These are phyloP conservation scores for Micronisus gabar DNA, from an alignment of 2,113 vertebrate genomes.

Conservation along the genomic window DNA sequence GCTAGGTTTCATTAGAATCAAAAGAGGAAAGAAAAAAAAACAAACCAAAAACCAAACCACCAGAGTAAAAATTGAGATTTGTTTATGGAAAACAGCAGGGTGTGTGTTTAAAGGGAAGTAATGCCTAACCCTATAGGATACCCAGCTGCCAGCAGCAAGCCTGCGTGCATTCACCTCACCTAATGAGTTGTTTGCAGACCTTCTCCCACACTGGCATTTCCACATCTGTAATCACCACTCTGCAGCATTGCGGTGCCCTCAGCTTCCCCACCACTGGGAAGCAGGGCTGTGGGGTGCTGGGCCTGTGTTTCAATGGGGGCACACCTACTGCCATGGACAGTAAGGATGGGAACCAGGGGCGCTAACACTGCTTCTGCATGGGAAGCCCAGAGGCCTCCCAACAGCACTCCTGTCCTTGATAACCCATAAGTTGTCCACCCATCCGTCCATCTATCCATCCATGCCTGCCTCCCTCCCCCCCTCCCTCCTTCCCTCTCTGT, in stretches of 20 bases:
- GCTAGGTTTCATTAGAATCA: neutral
- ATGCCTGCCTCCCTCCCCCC: neutral
- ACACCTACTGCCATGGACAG: fast-evolving
- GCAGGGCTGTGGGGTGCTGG: too few relatives aligned
- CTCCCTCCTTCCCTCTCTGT: neutral
- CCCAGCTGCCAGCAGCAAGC: neutral
- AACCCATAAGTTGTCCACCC: neutral
- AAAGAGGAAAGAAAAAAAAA: neutral
- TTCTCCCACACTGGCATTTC: neutral
- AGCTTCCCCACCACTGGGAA: neutral
- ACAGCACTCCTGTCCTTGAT: neutral
- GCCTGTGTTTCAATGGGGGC: neutral
- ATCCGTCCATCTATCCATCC: neutral
- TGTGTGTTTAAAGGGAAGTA: neutral
- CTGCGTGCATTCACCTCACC: neutral
- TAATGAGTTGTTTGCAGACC: neutral
- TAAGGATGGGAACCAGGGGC: neutral
- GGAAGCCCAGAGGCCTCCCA: neutral
- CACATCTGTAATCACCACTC: neutral
- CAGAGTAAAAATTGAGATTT: neutral
- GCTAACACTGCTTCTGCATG: fast-evolving
- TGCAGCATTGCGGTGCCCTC: neutral
- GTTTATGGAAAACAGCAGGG: neutral
- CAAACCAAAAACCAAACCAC: fast-evolving
- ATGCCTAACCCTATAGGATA: neutral